Percentiles rank a stretch among this genome's conserved stretches.
Conservation (phyloP, 1,140 invertebrate species). For the Drosophila truncata region DNA sequence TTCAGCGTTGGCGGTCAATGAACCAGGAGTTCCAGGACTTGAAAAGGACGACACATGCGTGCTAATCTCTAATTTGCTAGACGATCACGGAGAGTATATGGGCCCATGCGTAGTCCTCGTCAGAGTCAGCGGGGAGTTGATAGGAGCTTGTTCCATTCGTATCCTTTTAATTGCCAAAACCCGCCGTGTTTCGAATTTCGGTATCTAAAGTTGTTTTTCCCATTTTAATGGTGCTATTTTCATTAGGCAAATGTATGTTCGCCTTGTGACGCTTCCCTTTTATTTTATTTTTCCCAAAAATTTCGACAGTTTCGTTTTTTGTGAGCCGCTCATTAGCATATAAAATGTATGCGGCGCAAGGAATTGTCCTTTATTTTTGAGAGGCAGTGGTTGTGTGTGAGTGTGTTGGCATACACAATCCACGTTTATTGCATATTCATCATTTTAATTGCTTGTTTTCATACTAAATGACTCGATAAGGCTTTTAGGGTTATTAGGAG, state of each 20-base stretch:
- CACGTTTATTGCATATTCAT: slow-evolving; percentile 84
- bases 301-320: slow-evolving; percentile 39
- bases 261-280: slow-evolving; percentile 29
- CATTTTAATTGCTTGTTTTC: slow-evolving; percentile 84
- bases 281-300: slow-evolving; percentile 44
- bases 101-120: slow-evolving; percentile 25
- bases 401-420: slow-evolving; percentile 53
- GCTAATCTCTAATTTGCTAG: slow-evolving; percentile 83
- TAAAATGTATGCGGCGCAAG: slow-evolving; percentile 63
- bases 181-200: slow-evolving; percentile 78
- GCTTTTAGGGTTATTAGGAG: slow-evolving; percentile 77
- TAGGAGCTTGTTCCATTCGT: slow-evolving; percentile 67
- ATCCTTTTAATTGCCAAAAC: slow-evolving; percentile 78
- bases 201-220: slow-evolving; percentile 85
- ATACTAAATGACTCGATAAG: slow-evolving; percentile 81
- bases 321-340: slow-evolving; percentile 78
- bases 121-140: slow-evolving; percentile 53
- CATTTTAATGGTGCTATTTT: slow-evolving; percentile 84
- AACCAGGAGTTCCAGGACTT: slow-evolving; percentile 46
- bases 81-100: slow-evolving; percentile 56
- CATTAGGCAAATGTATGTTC: slow-evolving; percentile 84
- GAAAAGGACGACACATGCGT: slow-evolving; percentile 77
- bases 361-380: slow-evolving; percentile 51
- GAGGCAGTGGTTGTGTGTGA: slow-evolving; percentile 3
- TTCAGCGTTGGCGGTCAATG: slow-evolving; percentile 61